A percentile compares a stretch with the other conserved stretches of the same genome.
phyloP scores from a whole-genome alignment of 2,113 vertebrate genomes.

The Aegotheles bennettii region DNA sequence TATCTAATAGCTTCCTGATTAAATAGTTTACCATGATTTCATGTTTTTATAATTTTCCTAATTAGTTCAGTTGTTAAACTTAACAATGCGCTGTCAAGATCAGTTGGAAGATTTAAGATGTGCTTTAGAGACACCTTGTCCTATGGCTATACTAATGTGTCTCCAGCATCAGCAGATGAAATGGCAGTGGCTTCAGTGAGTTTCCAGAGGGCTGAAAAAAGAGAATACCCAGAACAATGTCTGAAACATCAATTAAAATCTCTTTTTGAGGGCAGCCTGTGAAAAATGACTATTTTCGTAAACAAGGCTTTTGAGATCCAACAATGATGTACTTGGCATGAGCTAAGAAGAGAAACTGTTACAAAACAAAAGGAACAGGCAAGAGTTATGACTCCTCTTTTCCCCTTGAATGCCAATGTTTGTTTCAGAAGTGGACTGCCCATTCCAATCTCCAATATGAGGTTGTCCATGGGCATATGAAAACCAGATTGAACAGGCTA shows the following conservation, averaged over 20 bases:
- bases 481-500: not conserved
- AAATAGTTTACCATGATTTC: not conserved
- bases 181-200: not conserved
- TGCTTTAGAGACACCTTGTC: not conserved
- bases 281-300: not conserved
- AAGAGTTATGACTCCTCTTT: not conserved
- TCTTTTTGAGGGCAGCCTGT: accelerated
- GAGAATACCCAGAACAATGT: not conserved
- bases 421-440: not conserved
- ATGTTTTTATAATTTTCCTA: not conserved
- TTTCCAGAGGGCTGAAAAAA: not conserved
- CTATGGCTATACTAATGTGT: not conserved
- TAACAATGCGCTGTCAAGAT: not conserved
- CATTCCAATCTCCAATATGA: not conserved
- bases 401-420: accelerated
- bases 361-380: not conserved
- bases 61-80: not conserved
- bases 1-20: not conserved
- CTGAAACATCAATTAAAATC: not conserved
- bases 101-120: not conserved
- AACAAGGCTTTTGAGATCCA: not conserved
- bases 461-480: not conserved
- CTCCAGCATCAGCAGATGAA: not conserved
- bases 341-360: not conserved
- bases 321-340: not conserved